Base-by-base conservation (phyloP, 2,797 vertebrate genomes). In the Falco concolor region DNA sequence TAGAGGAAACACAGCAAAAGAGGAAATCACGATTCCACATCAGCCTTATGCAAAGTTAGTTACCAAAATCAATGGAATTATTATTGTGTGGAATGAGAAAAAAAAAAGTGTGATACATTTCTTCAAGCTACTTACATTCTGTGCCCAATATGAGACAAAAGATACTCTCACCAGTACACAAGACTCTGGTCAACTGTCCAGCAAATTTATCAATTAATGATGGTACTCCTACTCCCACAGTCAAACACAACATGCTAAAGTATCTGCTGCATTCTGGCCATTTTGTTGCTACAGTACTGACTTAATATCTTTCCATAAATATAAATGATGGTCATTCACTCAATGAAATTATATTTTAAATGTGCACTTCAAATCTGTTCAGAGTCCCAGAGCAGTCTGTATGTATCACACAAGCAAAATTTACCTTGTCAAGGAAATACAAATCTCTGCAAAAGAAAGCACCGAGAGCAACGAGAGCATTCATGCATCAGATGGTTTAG, bases 31-130 rank as follows among this genome's bases (percentile, higher is more conserved):
- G 42, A 87, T 72, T 94, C 86, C 72, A 18, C 40, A 45, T 56
- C 78, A 94, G 87, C 53, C 77, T 83, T 85, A 83, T 72, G 75
- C 64, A 72, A 87, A 94, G 72, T 60, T 77, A 92, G 45, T 77
- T 67, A 91, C 49, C 52, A 86, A 92, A 96, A 85, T 60, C 40
- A 54, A 63, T 69, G 34, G 76, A 44, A 84, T 42, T 67, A 70
- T 40, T 79, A 34, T 40, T 64, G 49, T 25, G 50, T 53, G 49
- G 23, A 85, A 57, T 47, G 38, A 68, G 70, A 67, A 59, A 77
- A 59, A 77, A 83, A 67, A 74, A 45, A 1, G 20, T 8, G 23
- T 19, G 24, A 28, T 25, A 36, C 4, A 15, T 52, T 60, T 74
- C 68, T 74, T 52, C 34, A 74, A 49, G 44, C 22, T 74, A 24